phyloP scores from a whole-genome alignment of 92 coral and sea anemone genomes.

The Paragorgia papillata region DNA sequence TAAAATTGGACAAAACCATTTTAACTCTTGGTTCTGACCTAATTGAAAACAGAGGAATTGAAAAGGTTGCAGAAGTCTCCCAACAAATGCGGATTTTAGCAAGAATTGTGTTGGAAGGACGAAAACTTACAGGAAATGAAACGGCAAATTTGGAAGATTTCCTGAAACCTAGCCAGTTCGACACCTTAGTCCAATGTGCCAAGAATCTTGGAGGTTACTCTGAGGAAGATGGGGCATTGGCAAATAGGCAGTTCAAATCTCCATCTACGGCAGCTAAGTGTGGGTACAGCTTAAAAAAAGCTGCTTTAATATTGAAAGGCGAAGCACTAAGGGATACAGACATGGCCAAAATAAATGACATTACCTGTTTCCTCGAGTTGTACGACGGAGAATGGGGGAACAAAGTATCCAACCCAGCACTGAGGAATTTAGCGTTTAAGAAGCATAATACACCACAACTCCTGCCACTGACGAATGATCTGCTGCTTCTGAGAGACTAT shows the following conservation, averaged over 20 bases:
- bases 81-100: conserved; percentile 61
- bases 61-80: conserved; percentile 34
- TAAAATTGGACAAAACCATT: conserved; percentile 20
- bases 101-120: not conserved
- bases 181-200: conserved; percentile 14
- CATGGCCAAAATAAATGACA: not conserved
- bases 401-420: not conserved
- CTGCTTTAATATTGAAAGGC: not conserved
- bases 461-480: conserved; percentile 5
- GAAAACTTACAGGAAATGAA: not conserved
- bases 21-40: conserved; percentile 29
- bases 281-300: conserved; percentile 12
- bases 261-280: conserved; percentile 16
- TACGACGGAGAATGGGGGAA: conserved; percentile 2
- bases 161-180: conserved; percentile 28
- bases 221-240: conserved; percentile 5
- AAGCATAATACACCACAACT: conserved; percentile 13
- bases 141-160: not conserved
- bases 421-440: not conserved
- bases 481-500: not conserved
- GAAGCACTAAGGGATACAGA: not conserved
- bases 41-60: not conserved
- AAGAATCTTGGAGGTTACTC: conserved; percentile 17
- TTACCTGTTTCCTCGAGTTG: not conserved
- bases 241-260: not conserved